Evolutionary conservation across 2,888 invertebrate species (phyloP).

Genomic region (Aphodius granarius): DNA sequence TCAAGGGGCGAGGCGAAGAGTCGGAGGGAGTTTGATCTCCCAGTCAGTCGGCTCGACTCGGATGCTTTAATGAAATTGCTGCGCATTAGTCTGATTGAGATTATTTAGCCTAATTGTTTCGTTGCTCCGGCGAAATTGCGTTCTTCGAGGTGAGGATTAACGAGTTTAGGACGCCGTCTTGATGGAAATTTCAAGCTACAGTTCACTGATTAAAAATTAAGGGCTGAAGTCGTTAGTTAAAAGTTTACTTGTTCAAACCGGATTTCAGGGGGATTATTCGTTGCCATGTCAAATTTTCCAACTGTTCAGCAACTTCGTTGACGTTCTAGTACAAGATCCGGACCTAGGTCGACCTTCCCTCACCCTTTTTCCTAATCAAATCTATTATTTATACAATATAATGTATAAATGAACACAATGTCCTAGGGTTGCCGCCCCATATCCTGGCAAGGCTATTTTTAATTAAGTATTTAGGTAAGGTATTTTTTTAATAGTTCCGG

Average conservation of each 20-base stretch:
- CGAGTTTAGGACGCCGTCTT: neutral
- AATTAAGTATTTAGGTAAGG: too few species aligned
- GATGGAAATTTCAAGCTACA: neutral
- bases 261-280: too few species aligned
- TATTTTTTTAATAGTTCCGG: too few species aligned
- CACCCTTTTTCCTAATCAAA: too few species aligned
- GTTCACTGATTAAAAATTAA: neutral
- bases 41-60: neutral
- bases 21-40: constrained; percentile 31
- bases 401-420: too few species aligned
- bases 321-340: too few species aligned
- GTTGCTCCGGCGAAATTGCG: neutral
- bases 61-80: constrained; percentile 32
- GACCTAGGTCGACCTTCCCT: too few species aligned
- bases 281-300: too few species aligned
- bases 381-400: too few species aligned
- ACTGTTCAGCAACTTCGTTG: too few species aligned
- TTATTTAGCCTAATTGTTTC: constrained; percentile 23
- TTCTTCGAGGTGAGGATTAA: neutral
- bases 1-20: constrained; percentile 24
- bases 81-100: constrained; percentile 35
- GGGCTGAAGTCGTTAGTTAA: neutral
- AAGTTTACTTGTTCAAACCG: neutral
- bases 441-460: neutral
- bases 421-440: too few species aligned